Evolutionary conservation across 1,140 invertebrate genomes (phyloP).

Genomic region (Mercenaria mercenaria): DNA sequence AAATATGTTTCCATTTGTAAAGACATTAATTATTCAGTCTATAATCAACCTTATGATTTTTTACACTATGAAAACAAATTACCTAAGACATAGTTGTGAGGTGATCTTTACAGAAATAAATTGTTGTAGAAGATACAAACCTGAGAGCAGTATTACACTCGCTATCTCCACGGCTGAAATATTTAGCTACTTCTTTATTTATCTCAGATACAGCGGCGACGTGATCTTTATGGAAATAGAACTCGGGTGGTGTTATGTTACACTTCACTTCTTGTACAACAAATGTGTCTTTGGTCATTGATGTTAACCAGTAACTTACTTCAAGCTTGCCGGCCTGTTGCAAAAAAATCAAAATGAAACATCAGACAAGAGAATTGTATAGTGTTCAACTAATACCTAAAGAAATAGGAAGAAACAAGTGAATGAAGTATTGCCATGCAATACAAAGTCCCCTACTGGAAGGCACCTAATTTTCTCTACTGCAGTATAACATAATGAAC

Average conservation of each 20-base stretch:
- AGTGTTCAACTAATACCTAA: neutral
- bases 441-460: too few relatives aligned
- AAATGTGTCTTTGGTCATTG: slow-evolving; percentile 61
- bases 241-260: slow-evolving; percentile 68
- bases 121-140: too few relatives aligned
- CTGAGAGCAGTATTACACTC: slow-evolving; percentile 74
- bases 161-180: slow-evolving; percentile 75
- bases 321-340: slow-evolving; percentile 76
- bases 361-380: neutral
- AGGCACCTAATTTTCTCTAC: too few relatives aligned
- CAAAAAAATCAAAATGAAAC: neutral
- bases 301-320: slow-evolving; percentile 76
- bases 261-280: slow-evolving; percentile 76
- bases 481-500: too few relatives aligned
- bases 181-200: slow-evolving; percentile 80
- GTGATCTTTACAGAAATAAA: too few relatives aligned
- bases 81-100: too few relatives aligned
- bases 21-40: too few relatives aligned
- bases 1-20: too few relatives aligned
- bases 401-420: too few relatives aligned
- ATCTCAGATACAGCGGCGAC: slow-evolving; percentile 74
- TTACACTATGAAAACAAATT: too few relatives aligned
- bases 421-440: too few relatives aligned
- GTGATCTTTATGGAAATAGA: slow-evolving; percentile 78
- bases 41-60: too few relatives aligned